phyloP scores from a whole-genome alignment of 53 echinoderm and acorn worm species.

The Astropecten irregularis region DNA sequence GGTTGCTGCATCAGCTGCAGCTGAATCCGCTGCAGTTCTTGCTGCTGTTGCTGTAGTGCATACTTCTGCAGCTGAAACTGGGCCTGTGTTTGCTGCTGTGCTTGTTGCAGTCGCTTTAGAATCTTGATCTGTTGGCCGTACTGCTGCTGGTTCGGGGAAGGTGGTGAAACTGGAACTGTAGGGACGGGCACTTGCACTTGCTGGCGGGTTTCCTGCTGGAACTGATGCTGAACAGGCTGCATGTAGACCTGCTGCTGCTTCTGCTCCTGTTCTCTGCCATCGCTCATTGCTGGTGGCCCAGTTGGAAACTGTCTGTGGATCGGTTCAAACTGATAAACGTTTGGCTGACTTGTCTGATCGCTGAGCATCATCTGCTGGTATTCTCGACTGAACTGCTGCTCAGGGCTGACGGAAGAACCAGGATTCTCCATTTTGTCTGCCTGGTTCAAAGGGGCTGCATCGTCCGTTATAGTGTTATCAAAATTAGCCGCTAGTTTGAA shows the following conservation, averaged over 20 bases:
- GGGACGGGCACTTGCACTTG: too few relatives aligned
- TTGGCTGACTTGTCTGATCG: background rate
- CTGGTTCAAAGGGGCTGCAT: too few relatives aligned
- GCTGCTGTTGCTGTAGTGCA: background rate
- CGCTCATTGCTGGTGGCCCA: background rate
- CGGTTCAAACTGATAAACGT: background rate
- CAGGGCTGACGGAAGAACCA: background rate
- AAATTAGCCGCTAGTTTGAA: slow-evolving; percentile 6
- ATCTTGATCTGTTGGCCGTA: too few relatives aligned
- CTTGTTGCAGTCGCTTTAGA: background rate
- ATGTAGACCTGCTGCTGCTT: background rate
- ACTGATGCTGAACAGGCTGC: background rate
- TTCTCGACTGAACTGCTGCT: background rate
- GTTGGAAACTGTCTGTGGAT: background rate
- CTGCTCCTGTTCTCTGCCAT: background rate
- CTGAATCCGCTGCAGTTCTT: background rate
- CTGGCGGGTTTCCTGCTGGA: background rate
- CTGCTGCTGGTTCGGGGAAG: too few relatives aligned
- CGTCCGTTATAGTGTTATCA: too few relatives aligned
- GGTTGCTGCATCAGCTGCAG: background rate
- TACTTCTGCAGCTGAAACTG: background rate
- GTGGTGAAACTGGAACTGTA: too few relatives aligned
- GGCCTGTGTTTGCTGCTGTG: background rate
- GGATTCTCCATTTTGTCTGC: background rate
- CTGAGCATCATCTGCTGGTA: background rate